These are phyloP conservation scores for Oscarella lobularis DNA, from an alignment of 37 sponge, comb jelly and placozoan genomes.

Conservation along the genomic window DNA sequence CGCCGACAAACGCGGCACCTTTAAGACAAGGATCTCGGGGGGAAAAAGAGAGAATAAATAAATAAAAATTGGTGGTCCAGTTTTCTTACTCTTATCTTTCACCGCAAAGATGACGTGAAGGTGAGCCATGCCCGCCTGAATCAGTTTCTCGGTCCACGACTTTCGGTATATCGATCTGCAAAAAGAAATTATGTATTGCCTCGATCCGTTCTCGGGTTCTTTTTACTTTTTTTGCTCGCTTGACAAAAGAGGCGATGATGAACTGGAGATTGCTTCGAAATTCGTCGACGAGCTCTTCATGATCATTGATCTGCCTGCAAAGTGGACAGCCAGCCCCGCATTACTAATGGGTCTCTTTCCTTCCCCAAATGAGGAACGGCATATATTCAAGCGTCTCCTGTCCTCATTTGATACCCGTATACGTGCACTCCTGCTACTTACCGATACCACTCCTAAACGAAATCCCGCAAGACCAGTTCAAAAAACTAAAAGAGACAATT, in stretches of 20 bases:
- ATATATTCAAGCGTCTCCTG: too few relatives aligned
- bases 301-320: neutral
- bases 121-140: neutral
- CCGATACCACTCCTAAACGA: neutral
- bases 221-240: neutral
- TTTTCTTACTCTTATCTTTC: too few relatives aligned
- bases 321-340: neutral
- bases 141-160: neutral
- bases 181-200: neutral
- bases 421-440: neutral
- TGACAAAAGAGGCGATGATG: neutral
- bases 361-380: too few relatives aligned
- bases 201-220: neutral
- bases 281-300: neutral
- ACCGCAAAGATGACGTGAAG: too few relatives aligned
- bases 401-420: too few relatives aligned
- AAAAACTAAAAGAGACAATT: slow-evolving; percentile 1
- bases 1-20: neutral
- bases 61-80: too few relatives aligned
- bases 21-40: neutral
- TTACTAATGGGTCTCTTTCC: too few relatives aligned
- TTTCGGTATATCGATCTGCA: too few relatives aligned
- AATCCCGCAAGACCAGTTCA: neutral
- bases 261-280: neutral
- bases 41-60: neutral